Evolutionary conservation across 1,140 invertebrate genomes (phyloP).

Genomic region (Aculops lycopersici): DNA sequence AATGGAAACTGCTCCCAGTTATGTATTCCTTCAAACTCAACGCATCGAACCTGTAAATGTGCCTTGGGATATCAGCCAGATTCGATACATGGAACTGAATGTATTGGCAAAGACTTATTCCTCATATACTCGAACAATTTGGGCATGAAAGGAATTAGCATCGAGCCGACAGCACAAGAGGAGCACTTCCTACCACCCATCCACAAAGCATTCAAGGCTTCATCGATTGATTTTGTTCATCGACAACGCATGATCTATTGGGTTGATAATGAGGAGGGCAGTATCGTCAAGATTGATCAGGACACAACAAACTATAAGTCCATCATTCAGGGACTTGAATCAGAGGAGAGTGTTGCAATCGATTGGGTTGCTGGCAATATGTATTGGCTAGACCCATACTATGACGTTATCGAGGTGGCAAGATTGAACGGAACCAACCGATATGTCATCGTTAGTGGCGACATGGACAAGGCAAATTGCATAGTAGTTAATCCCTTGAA

Average conservation of each 20-base stretch:
- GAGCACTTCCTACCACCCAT: conserved; percentile 24
- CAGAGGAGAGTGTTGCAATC: conserved; percentile 22
- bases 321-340: conserved; percentile 22
- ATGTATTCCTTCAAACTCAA: conserved; percentile 30
- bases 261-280: conserved; percentile 38
- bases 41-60: conserved; percentile 29
- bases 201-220: conserved; percentile 35
- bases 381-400: conserved; percentile 27
- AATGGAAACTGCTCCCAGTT: conserved; percentile 36
- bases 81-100: conserved; percentile 19
- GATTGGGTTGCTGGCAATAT: conserved; percentile 21
- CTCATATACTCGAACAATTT: conserved; percentile 38
- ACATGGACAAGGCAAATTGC: conserved; percentile 19
- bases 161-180: conserved; percentile 16
- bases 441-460: conserved; percentile 18
- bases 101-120: conserved; percentile 26
- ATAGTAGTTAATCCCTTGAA: conserved; percentile 27
- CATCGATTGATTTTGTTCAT: conserved; percentile 37
- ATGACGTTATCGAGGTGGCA: conserved; percentile 23
- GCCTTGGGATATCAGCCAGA: conserved; percentile 31
- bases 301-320: conserved; percentile 33
- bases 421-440: conserved; percentile 20
- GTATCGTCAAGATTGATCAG: conserved; percentile 33
- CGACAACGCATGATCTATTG: conserved; percentile 33
- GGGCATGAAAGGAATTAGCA: conserved; percentile 32